phyloP scores from a whole-genome alignment of 2,888 invertebrate species.

The Eupithecia tripunctaria region DNA sequence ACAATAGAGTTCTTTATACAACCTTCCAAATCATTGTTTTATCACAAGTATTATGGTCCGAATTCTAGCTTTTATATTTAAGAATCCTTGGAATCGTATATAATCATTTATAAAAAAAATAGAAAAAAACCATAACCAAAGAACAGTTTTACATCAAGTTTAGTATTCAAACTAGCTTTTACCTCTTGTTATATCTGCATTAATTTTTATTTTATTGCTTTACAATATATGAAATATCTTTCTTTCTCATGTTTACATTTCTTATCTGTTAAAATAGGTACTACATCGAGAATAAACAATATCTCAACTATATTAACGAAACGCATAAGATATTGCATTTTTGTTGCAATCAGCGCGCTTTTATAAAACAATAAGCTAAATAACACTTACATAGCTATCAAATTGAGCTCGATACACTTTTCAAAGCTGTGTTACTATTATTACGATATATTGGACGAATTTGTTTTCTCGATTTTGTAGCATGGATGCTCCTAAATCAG shows the following conservation, averaged over 20 bases:
- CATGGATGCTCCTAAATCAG: neutral
- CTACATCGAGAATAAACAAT: neutral
- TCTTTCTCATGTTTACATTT: neutral
- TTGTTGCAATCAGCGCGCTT: neutral
- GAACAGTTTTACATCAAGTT: neutral
- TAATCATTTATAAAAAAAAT: neutral
- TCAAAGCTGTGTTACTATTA: conserved; percentile 18
- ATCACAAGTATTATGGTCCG: conserved; percentile 65
- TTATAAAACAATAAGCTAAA: conserved; percentile 18
- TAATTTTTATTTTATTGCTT: neutral
- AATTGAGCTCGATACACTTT: conserved; percentile 34
- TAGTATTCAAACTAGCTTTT: neutral
- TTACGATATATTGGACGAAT: conserved; percentile 30
- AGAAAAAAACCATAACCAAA: neutral
- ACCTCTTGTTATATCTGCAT: neutral
- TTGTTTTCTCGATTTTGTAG: conserved; percentile 26
- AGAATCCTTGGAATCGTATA: neutral
- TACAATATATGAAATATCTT: neutral
- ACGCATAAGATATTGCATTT: neutral
- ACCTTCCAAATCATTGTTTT: conserved; percentile 58
- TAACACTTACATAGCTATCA: conserved; percentile 18
- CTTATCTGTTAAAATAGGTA: neutral
- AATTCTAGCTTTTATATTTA: conserved; percentile 28
- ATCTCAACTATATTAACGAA: neutral
- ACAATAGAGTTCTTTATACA: conserved; percentile 43